Evolutionary conservation across 2,113 vertebrate genomes (phyloP).

Genomic region (Megaptera novaeangliae): DNA sequence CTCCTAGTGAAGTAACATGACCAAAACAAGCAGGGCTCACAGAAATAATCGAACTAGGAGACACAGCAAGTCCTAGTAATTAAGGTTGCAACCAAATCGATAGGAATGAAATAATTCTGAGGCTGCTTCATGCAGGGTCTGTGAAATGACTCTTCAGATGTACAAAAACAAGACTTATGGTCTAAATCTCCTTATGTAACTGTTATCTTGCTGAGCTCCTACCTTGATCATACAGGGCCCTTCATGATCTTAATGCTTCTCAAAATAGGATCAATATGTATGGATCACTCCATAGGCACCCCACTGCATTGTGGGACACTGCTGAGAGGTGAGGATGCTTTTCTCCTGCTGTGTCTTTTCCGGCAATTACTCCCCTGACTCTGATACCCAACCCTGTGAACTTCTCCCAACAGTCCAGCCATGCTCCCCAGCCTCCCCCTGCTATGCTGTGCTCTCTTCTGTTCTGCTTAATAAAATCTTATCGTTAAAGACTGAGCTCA

Average conservation of each 20-base stretch:
- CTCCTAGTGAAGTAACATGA: neutral
- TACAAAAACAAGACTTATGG: neutral
- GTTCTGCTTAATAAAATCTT: neutral
- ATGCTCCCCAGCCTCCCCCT: neutral
- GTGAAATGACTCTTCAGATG: neutral
- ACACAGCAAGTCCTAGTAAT: neutral
- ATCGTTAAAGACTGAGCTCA: neutral
- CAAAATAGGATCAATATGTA: neutral
- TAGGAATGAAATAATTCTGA: neutral
- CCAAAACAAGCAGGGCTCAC: neutral
- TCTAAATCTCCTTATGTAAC: neutral
- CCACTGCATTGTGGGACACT: neutral
- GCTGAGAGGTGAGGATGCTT: rapidly evolving
- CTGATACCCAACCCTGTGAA: neutral
- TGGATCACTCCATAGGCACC: neutral
- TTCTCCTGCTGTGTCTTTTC: neutral
- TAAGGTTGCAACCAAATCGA: neutral
- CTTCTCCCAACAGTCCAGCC: neutral
- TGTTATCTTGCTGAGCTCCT: neutral
- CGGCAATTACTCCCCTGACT: neutral
- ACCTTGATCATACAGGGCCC: neutral
- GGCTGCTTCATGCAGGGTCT: neutral
- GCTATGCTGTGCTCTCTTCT: too few relatives aligned
- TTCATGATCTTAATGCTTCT: neutral
- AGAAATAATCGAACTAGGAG: neutral